A percentile compares a stretch with the other conserved stretches of the same genome.
These are phyloP conservation scores for Plotosus lineatus DNA, from an alignment of 2,113 vertebrate species.

Conservation along the genomic window DNA sequence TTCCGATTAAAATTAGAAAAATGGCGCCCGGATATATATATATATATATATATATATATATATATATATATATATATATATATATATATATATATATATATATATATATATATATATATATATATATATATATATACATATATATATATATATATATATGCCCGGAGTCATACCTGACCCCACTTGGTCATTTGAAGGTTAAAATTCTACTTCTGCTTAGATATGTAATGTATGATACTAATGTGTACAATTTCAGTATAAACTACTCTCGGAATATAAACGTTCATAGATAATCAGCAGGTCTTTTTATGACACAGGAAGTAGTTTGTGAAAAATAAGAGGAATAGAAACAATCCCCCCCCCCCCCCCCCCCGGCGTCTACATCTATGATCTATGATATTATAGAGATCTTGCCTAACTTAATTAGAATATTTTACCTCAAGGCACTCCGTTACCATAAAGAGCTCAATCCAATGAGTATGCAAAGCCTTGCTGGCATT, in stretches of 20 bases:
- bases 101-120: too few species aligned
- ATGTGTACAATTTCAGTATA: background rate
- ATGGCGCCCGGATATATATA: too few species aligned
- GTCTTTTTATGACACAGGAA: conserved; percentile 1
- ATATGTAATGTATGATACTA: background rate
- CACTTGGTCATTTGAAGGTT: too few species aligned
- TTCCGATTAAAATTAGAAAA: too few species aligned
- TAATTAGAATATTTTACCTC: conserved; percentile 38
- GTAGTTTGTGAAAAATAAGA: background rate
- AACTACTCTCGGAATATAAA: background rate
- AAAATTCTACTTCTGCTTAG: background rate
- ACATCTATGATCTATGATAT: conserved; percentile 11
- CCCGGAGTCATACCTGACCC: too few species aligned
- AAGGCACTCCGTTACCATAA: conserved; percentile 36
- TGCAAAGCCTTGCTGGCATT: conserved; percentile 34
- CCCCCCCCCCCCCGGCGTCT: too few species aligned
- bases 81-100: too few species aligned
- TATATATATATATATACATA: too few species aligned
- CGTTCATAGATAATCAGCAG: background rate
- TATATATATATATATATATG: too few species aligned
- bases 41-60: too few species aligned
- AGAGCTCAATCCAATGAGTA: conserved; percentile 37
- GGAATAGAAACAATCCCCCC: background rate
- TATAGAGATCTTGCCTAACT: conserved; percentile 38
- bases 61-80: too few species aligned